These are phyloP conservation scores for Willowsia nigromaculata DNA, from an alignment of 2,888 invertebrate species.

Conservation along the genomic window DNA sequence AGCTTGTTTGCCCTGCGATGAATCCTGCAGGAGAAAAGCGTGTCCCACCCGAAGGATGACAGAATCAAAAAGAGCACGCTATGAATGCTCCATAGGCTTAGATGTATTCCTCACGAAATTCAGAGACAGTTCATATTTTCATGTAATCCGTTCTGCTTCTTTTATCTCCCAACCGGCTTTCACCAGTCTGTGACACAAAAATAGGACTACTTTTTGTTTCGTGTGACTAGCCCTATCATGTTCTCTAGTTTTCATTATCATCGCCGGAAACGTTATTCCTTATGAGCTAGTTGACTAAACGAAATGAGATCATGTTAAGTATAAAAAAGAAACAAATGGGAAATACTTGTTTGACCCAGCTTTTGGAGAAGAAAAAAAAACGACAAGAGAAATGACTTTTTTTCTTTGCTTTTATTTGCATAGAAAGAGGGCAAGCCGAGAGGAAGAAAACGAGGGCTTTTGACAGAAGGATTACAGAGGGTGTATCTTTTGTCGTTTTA, in stretches of 20 bases:
- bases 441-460: not conserved
- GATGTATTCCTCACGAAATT: not conserved
- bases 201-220: not conserved
- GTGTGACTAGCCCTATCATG: not conserved
- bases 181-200: not conserved
- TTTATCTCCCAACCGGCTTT: slow-evolving; percentile 18
- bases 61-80: not conserved
- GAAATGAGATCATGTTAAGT: not conserved
- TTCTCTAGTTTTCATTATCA: not conserved
- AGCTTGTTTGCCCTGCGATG: not conserved
- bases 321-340: slow-evolving; percentile 1
- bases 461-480: not conserved
- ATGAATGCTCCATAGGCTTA: no score
- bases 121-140: slow-evolving; percentile 35
- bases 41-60: slow-evolving; percentile 13
- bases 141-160: not conserved
- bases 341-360: not conserved
- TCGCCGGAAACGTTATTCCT: not conserved
- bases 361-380: not conserved
- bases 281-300: not conserved
- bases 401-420: slow-evolving; percentile 40
- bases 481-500: not conserved
- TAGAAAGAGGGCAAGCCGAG: slow-evolving; percentile 32
- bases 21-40: not conserved
- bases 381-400: not conserved